A percentile compares a stretch with the other conserved stretches of the same genome.
Evolutionary conservation across 2,113 vertebrate species (phyloP).

Genomic region (Oreochromis niloticus): DNA sequence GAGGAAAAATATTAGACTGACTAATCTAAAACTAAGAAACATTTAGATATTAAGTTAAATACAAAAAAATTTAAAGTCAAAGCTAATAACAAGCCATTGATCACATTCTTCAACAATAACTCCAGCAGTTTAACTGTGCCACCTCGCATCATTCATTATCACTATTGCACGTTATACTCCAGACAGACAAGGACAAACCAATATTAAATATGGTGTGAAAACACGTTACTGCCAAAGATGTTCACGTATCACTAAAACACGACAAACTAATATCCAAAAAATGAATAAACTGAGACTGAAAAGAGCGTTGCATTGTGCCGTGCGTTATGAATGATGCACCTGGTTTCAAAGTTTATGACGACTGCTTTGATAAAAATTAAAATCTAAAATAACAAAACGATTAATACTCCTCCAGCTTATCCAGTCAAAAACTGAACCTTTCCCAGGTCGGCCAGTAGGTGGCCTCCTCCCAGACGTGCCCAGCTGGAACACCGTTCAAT

Average conservation of each 20-base stretch:
- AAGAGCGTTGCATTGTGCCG: fast-evolving
- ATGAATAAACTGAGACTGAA: background rate
- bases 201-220: background rate
- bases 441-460: background rate
- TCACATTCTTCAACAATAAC: background rate
- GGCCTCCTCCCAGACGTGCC: background rate
- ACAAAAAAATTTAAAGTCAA: background rate
- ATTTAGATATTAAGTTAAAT: background rate
- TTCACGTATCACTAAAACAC: background rate
- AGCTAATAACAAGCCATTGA: fast-evolving
- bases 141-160: fast-evolving
- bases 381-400: background rate
- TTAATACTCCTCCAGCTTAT: background rate
- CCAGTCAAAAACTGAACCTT: background rate
- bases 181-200: background rate
- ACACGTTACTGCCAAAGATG: fast-evolving
- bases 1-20: background rate
- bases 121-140: background rate
- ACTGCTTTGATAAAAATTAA: background rate
- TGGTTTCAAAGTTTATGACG: background rate
- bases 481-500: fast-evolving
- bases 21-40: background rate
- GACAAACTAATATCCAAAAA: background rate
- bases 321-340: background rate
- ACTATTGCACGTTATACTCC: background rate